These are phyloP conservation scores for Anoplophora glabripennis DNA, from an alignment of 1,140 invertebrate species.

Conservation along the genomic window DNA sequence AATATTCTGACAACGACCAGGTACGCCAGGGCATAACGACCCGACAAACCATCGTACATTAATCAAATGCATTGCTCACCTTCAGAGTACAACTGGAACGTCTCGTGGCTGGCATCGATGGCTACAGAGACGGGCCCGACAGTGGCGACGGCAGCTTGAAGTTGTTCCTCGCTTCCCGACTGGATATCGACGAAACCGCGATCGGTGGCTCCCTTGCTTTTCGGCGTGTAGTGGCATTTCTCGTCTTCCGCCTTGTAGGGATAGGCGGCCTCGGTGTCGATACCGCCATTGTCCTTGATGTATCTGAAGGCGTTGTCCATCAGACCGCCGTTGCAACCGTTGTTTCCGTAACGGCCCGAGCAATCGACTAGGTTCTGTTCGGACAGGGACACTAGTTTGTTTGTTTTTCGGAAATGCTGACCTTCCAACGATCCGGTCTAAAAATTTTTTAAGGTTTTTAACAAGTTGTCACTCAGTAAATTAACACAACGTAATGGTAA, in stretches of 20 bases:
- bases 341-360: conserved; percentile 83
- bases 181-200: conserved; percentile 81
- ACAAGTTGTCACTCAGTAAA: too few relatives aligned
- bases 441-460: conserved; percentile 30
- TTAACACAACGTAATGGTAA: too few relatives aligned
- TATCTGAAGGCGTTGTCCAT: conserved; percentile 94
- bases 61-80: conserved; percentile 39
- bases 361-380: conserved; percentile 99
- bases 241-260: conserved; percentile 81
- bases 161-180: conserved; percentile 67
- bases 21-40: too few relatives aligned
- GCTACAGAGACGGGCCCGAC: conserved; percentile 85
- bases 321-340: conserved; percentile 93
- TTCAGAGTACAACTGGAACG: conserved; percentile 64
- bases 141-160: conserved; percentile 80
- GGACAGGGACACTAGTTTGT: conserved; percentile 83
- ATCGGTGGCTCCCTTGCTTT: conserved; percentile 75
- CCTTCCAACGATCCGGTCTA: conserved; percentile 94
- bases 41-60: too few relatives aligned
- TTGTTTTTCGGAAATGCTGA: conserved; percentile 86
- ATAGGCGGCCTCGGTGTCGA: conserved; percentile 92
- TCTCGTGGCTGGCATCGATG: conserved; percentile 86
- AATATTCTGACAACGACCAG: too few relatives aligned
- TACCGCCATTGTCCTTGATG: conserved; percentile 80
- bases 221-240: conserved; percentile 60